Conservation (phyloP, 2,888 invertebrate species). For the Biston betularia region DNA sequence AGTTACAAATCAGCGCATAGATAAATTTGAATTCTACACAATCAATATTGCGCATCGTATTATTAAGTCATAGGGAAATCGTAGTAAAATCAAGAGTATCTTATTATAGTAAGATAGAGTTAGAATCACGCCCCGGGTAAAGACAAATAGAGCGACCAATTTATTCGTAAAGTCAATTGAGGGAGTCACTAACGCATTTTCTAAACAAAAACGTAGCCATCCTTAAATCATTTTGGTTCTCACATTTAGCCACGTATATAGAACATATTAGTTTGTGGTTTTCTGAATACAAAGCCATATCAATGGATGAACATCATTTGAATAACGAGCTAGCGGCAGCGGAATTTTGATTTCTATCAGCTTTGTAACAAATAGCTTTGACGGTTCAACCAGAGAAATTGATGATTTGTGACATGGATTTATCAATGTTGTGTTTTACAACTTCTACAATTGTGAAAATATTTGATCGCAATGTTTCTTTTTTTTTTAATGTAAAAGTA, state of each 20-base stretch:
- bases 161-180: not conserved
- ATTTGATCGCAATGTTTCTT: too few species aligned
- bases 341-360: slow-evolving; percentile 9
- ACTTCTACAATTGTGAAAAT: too few species aligned
- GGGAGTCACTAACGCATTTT: not conserved
- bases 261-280: not conserved
- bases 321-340: slow-evolving; percentile 18
- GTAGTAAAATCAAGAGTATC: not conserved
- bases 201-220: not conserved
- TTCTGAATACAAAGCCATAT: slow-evolving; percentile 17
- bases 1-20: too few species aligned
- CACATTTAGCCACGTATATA: not conserved
- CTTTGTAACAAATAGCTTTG: slow-evolving; percentile 9
- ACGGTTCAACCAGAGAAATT: not conserved
- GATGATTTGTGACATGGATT: not conserved
- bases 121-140: not conserved
- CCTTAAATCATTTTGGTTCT: not conserved
- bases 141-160: not conserved
- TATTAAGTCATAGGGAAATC: not conserved
- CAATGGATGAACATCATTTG: slow-evolving; percentile 18
- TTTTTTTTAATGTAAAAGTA: too few species aligned
- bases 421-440: not conserved
- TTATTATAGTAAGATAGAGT: not conserved
- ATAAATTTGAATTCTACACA: too few species aligned
- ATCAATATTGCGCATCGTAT: not conserved